Evolutionary conservation across 2,797 vertebrate species (phyloP).

Genomic region (Echeneis naucrates): DNA sequence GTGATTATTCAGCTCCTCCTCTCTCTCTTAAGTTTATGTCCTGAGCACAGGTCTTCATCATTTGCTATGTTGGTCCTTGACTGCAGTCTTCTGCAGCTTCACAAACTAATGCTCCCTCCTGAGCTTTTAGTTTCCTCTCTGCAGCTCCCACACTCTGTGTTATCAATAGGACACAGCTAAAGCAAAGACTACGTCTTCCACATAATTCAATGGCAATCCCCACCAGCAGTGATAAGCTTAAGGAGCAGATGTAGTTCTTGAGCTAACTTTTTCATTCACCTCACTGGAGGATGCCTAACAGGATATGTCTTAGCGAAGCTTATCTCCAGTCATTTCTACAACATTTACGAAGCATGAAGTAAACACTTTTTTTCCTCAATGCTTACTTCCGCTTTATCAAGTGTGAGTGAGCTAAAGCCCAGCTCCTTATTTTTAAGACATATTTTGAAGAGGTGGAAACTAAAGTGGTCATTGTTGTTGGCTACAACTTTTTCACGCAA

Average conservation of each 20-base stretch:
- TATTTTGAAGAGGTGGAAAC: constrained; percentile 39
- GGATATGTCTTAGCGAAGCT: constrained; percentile 63
- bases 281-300: constrained; percentile 62
- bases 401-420: constrained; percentile 32
- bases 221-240: constrained; percentile 62
- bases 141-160: constrained; percentile 45
- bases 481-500: constrained; percentile 31
- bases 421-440: constrained; percentile 24
- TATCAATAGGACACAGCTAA: constrained; percentile 73
- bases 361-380: constrained; percentile 39
- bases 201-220: constrained; percentile 66
- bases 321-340: constrained; percentile 57
- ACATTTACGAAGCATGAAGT: constrained; percentile 65
- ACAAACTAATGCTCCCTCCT: constrained; percentile 50
- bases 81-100: constrained; percentile 31
- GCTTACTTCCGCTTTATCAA: constrained; percentile 28
- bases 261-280: constrained; percentile 66
- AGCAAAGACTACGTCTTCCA: constrained; percentile 64
- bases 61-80: constrained; percentile 42
- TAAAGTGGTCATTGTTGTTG: constrained; percentile 29
- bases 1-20: constrained; percentile 47
- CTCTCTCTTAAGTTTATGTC: constrained; percentile 38
- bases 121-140: constrained; percentile 54
- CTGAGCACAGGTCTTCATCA: constrained; percentile 39
- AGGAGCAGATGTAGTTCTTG: constrained; percentile 58